phyloP scores from a whole-genome alignment of 2,888 invertebrate genomes.

The Autographa gamma region DNA sequence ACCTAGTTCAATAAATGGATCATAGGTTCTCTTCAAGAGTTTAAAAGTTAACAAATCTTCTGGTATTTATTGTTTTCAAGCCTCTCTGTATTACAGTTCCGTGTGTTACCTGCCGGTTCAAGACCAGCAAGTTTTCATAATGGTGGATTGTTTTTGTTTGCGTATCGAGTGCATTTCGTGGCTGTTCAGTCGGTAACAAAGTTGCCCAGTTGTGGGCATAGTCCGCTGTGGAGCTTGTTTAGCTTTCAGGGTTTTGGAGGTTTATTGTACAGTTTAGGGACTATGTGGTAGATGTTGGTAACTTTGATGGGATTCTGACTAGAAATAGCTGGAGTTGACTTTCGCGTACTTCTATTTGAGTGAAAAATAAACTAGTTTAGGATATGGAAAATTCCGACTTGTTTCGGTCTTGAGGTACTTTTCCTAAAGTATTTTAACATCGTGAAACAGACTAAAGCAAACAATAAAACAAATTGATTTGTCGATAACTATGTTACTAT shows the following conservation, averaged over 20 bases:
- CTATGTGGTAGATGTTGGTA: neutral
- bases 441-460: too few relatives aligned
- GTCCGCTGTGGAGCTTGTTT: conserved; percentile 29
- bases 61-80: neutral
- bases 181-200: conserved; percentile 43
- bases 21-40: neutral
- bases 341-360: neutral
- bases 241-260: conserved; percentile 27
- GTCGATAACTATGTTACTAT: too few relatives aligned
- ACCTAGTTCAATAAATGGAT: too few relatives aligned
- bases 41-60: neutral
- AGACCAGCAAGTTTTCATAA: conserved; percentile 59
- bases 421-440: too few relatives aligned
- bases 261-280: conserved; percentile 12
- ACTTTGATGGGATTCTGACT: neutral
- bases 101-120: conserved; percentile 30
- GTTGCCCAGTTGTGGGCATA: conserved; percentile 13
- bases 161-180: conserved; percentile 55
- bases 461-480: too few relatives aligned
- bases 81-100: neutral
- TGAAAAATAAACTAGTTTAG: too few relatives aligned
- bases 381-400: too few relatives aligned
- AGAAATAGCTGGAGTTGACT: neutral
- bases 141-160: conserved; percentile 58
- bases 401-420: too few relatives aligned